These are phyloP conservation scores for Malurus melanocephalus DNA, from an alignment of 2,113 vertebrate species.

Conservation along the genomic window DNA sequence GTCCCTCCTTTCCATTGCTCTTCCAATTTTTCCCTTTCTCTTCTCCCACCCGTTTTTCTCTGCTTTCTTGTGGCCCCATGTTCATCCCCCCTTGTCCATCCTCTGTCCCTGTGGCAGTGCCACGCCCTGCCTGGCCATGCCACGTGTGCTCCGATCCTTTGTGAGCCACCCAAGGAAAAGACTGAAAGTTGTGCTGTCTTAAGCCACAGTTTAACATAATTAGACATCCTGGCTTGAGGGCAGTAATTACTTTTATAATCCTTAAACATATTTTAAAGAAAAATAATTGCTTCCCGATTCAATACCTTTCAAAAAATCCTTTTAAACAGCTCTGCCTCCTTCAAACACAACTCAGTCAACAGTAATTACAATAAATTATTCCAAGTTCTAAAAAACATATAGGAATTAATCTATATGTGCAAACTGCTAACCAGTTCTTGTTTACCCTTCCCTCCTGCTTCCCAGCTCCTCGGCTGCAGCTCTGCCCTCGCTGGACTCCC, in stretches of 20 bases:
- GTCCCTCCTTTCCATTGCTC: not conserved
- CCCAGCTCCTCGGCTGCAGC: not conserved
- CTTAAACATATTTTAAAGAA: constrained; percentile 54
- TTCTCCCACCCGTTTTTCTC: fast-evolving
- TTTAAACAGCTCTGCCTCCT: constrained; percentile 40
- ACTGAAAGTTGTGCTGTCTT: constrained; percentile 31
- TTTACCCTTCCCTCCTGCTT: not conserved
- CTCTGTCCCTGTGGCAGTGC: not conserved
- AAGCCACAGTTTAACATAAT: constrained; percentile 60
- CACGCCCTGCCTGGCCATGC: not conserved
- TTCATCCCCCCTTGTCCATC: not conserved
- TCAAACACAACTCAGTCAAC: constrained; percentile 61
- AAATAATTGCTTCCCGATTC: constrained; percentile 58
- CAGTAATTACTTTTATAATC: constrained; percentile 68
- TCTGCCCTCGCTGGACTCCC: not conserved
- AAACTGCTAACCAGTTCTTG: not conserved
- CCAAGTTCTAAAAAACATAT: constrained; percentile 23
- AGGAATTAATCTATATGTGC: constrained; percentile 28
- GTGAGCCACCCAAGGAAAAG: constrained; percentile 1
- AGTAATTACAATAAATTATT: constrained; percentile 64
- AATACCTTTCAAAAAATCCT: constrained; percentile 59
- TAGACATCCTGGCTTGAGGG: constrained; percentile 64
- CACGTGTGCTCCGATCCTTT: not conserved
- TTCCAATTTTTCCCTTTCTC: not conserved
- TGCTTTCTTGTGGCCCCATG: not conserved